Evolutionary conservation across 2,888 invertebrate genomes (phyloP).

Genomic region (Drosophila anomelani): DNA sequence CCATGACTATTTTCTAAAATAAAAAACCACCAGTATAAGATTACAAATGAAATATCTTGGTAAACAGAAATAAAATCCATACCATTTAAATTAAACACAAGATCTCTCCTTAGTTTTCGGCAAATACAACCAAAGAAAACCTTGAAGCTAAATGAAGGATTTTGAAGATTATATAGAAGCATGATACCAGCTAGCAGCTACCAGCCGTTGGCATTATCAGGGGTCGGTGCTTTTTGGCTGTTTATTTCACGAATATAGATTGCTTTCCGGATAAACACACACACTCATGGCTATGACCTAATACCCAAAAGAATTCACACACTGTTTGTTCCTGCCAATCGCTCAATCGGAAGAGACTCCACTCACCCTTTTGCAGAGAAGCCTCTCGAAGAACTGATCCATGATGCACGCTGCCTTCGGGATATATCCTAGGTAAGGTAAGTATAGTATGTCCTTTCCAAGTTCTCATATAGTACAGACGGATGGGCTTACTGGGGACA

Average conservation of each 20-base stretch:
- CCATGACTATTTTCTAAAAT: not conserved
- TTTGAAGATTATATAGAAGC: conserved; percentile 5
- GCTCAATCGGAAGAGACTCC: conserved; percentile 1
- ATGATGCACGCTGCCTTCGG: conserved; percentile 28
- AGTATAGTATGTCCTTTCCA: not conserved
- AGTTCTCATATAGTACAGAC: conserved; percentile 7
- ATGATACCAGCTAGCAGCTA: not conserved
- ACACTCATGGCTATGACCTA: conserved; percentile 7
- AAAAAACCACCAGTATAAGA: no score
- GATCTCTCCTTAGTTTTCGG: no score
- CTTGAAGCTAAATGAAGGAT: conserved; percentile 12
- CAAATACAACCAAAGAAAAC: not conserved
- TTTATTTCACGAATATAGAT: conserved; percentile 19
- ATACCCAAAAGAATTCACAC: conserved; percentile 11
- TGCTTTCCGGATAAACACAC: conserved; percentile 17
- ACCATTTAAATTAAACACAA: not conserved
- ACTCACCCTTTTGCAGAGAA: conserved; percentile 71
- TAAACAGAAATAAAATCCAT: not conserved
- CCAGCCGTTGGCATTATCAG: not conserved
- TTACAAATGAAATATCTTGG: not conserved
- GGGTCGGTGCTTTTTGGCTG: not conserved
- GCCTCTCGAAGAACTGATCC: conserved; percentile 52
- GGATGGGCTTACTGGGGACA: conserved; percentile 24
- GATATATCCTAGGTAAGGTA: not conserved
- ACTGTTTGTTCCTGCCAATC: conserved; percentile 11